Percentiles rank a stretch among this genome's conserved stretches.
These are phyloP conservation scores for Threskiornis aethiopicus DNA, from an alignment of 2,797 vertebrate species.

Conservation along the genomic window DNA sequence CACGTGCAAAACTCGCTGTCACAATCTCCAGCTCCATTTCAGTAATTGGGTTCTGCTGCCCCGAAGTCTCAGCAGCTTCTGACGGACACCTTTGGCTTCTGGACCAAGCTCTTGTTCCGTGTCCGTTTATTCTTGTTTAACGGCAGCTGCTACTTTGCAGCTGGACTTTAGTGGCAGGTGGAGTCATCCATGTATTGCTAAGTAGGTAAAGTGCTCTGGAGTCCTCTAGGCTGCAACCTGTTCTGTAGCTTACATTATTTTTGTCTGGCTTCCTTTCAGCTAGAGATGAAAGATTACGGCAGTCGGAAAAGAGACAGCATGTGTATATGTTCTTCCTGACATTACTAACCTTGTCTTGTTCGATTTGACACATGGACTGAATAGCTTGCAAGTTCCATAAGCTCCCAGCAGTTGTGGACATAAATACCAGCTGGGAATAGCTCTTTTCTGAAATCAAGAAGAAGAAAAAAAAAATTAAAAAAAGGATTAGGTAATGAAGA, in stretches of 20 bases:
- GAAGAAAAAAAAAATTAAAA: background rate
- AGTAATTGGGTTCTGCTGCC: background rate
- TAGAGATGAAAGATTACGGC: background rate
- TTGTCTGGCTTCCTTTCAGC: background rate
- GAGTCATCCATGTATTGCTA: background rate
- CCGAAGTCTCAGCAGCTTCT: background rate
- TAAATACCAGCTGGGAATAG: conserved; percentile 95
- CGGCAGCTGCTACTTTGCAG: background rate
- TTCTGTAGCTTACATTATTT: background rate
- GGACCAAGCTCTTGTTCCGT: background rate
- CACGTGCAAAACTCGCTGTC: background rate
- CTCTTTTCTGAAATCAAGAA: conserved; percentile 73
- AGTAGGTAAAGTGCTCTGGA: background rate
- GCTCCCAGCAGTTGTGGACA: conserved; percentile 94
- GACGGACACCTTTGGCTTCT: background rate
- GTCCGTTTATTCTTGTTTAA: background rate
- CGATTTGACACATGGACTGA: conserved; percentile 96
- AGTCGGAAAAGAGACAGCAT: background rate
- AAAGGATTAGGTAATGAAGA: background rate
- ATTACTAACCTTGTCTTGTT: conserved; percentile 88
- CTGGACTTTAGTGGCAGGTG: background rate
- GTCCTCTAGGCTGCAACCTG: background rate
- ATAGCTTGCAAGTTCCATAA: conserved; percentile 96
- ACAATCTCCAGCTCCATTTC: background rate
- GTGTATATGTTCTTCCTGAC: background rate